Evolutionary conservation across 2,888 invertebrate genomes (phyloP).

Genomic region (Philereme transversata): DNA sequence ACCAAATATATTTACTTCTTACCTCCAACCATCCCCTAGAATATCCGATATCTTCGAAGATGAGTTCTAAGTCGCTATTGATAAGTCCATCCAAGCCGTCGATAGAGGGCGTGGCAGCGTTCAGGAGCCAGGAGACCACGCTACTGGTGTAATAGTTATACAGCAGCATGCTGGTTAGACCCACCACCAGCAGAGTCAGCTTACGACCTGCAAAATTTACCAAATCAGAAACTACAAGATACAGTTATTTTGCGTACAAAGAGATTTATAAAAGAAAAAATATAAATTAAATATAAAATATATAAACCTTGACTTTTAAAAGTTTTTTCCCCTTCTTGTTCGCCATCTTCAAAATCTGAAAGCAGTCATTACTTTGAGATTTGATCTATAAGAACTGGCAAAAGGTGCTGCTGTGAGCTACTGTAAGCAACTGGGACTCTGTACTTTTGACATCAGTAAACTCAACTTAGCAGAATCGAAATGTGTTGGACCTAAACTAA

Average conservation of each 20-base stretch:
- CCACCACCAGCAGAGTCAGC: constrained; percentile 61
- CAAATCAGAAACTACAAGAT: not conserved
- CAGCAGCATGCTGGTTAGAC: constrained; percentile 73
- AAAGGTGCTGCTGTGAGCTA: too few species aligned
- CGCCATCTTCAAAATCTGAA: constrained; percentile 71
- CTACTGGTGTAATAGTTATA: constrained; percentile 86
- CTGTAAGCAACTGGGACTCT: too few species aligned
- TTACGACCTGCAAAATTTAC: constrained; percentile 52
- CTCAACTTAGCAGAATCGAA: too few species aligned
- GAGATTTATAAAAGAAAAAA: too few species aligned
- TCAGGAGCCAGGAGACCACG: constrained; percentile 84
- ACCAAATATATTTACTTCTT: constrained; percentile 22
- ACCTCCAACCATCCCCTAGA: constrained; percentile 75
- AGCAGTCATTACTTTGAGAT: constrained; percentile 7
- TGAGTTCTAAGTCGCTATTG: constrained; percentile 74
- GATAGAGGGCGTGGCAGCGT: constrained; percentile 73
- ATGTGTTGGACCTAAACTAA: too few species aligned
- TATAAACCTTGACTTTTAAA: constrained; percentile 65
- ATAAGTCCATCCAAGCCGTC: constrained; percentile 75
- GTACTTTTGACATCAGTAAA: too few species aligned
- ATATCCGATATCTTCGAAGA: constrained; percentile 80
- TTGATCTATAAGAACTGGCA: too few species aligned
- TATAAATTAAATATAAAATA: too few species aligned
- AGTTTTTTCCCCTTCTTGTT: constrained; percentile 49
- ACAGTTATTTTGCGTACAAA: not conserved